Evolutionary conservation across 2,888 invertebrate genomes (phyloP), one percentile per base, ranked within the genome.

Genomic region (Horisme vitalbata): DNA sequence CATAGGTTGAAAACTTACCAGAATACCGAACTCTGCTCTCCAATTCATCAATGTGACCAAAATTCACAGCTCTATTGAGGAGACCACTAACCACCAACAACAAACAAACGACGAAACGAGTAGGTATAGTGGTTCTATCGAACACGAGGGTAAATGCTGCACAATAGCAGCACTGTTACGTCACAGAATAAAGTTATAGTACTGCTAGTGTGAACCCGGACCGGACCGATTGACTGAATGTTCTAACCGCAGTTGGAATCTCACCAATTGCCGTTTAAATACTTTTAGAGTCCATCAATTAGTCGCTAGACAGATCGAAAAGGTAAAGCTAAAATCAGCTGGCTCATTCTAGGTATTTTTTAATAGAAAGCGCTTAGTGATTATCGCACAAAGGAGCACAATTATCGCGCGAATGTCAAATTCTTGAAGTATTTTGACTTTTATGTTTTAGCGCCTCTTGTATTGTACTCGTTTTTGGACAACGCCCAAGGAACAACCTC

Each of bases 251-350:
- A 55, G 50, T 49, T 35, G 59, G 60, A 63, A 61, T 64, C 56
- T 57, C 43, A 57, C 62, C 45, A 53, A 57, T 67, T 57, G 45
- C 46, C 57, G 56, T 59, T 62, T 63, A 68, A 69, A 68, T 65
- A 68, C 65, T 64, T 66, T 62, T 53, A 51, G 41, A 39, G 47
- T 49, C 52, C 34, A 48, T 47, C 47, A 53, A 56, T 59, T 56
- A 56, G 55, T 57, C 48, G 60, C 53, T 52, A 52, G 54, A 55
- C 61, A 45, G 57, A 46, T 47, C 41, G 41, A 37, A 41, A 28
- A 55, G 33, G n/a, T 9, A 35, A 21, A 31, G 33, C 45, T 13
- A 34, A 44, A 52, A 36, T 7, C 28, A 38, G 37, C 18, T 41
- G n/a, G 41, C n/a, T 36, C 39, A 30, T 20, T 18, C n/a, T n/a